These are phyloP conservation scores for Anguilla anguilla DNA, from an alignment of 2,797 vertebrate genomes.

Conservation along the genomic window DNA sequence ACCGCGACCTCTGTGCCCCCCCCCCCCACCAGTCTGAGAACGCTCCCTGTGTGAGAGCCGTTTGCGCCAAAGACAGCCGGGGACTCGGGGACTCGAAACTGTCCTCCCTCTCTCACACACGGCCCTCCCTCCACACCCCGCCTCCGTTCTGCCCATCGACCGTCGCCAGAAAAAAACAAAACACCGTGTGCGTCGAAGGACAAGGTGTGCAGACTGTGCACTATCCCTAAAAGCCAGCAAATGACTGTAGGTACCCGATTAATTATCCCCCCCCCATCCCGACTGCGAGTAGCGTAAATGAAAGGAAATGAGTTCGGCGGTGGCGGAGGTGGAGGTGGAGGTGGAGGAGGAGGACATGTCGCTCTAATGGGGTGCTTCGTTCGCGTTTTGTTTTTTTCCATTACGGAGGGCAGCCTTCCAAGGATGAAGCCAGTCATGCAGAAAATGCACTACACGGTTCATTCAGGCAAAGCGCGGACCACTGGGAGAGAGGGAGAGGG, in stretches of 20 bases:
- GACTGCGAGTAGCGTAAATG: not conserved
- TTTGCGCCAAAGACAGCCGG: not conserved
- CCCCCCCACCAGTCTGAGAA: not conserved
- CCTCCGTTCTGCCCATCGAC: not conserved
- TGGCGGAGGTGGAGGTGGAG: not conserved
- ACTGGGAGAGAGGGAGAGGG: constrained; percentile 25
- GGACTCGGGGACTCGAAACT: not conserved
- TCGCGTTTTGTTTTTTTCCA: constrained; percentile 1
- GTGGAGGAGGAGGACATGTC: not conserved
- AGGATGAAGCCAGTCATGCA: constrained; percentile 60
- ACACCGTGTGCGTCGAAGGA: not conserved
- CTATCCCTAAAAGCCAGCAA: not conserved
- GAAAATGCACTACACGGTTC: constrained; percentile 47
- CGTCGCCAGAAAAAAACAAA: not conserved
- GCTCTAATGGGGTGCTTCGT: not conserved
- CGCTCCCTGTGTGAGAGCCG: not conserved
- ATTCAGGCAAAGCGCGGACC: constrained; percentile 32
- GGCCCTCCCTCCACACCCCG: not conserved
- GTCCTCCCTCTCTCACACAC: not conserved
- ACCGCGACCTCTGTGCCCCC: not conserved
- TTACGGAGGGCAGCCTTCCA: constrained; percentile 18
- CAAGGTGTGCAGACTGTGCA: not conserved
- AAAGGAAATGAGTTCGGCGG: not conserved
- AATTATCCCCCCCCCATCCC: not conserved
- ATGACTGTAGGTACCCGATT: not conserved